These are phyloP conservation scores for Platichthys stellatus DNA, from an alignment of 2,113 vertebrate species.

Conservation along the genomic window DNA sequence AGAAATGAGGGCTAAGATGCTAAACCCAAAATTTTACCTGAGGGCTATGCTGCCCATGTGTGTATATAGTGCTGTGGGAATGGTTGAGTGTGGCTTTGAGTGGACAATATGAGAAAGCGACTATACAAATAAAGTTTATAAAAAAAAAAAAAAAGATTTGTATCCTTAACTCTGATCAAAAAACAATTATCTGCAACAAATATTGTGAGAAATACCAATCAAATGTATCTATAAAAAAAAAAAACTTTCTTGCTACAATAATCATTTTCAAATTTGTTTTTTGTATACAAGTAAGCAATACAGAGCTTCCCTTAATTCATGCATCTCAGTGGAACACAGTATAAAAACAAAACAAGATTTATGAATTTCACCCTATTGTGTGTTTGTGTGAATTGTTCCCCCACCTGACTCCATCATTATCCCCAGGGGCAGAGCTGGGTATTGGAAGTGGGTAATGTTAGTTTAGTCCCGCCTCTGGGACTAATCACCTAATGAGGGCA, in stretches of 20 bases:
- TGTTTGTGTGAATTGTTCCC: conserved; percentile 25
- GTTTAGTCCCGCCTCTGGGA: conserved; percentile 71
- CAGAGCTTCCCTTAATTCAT: background rate
- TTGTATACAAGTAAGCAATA: background rate
- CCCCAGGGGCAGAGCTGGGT: conserved; percentile 45
- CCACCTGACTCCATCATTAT: conserved; percentile 43
- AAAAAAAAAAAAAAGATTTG: too few relatives aligned
- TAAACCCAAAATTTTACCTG: too few relatives aligned
- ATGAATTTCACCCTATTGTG: conserved; percentile 25
- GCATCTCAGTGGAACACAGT: background rate
- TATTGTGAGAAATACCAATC: too few relatives aligned
- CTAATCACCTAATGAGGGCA: conserved; percentile 83
- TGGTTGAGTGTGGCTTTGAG: too few relatives aligned
- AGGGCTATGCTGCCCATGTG: too few relatives aligned
- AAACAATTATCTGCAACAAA: too few relatives aligned
- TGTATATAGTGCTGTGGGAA: too few relatives aligned
- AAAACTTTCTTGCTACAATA: background rate
- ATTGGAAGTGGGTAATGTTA: conserved; percentile 63
- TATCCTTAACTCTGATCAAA: background rate
- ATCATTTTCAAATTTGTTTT: background rate
- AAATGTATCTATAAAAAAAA: background rate
- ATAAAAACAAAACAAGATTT: conserved; percentile 4
- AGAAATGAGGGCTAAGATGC: too few relatives aligned
- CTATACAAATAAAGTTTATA: too few relatives aligned
- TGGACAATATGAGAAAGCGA: too few relatives aligned